Percentiles rank a stretch among this genome's conserved stretches.
phyloP scores from a whole-genome alignment of 2,797 vertebrate genomes.

The Enteromius trimaculatus region DNA sequence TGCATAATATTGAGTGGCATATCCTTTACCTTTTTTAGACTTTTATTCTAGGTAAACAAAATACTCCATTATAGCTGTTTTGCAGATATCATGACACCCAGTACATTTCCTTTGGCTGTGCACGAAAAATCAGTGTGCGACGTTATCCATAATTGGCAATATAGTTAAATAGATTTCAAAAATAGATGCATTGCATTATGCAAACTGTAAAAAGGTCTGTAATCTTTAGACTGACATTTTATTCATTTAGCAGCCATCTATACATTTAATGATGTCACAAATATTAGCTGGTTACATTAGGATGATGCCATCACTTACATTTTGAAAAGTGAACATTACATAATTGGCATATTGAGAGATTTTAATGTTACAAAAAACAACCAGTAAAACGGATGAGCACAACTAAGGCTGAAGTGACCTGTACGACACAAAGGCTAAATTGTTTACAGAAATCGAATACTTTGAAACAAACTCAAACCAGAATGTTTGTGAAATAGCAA shows the following conservation, averaged over 20 bases:
- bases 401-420: not conserved
- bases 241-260: not conserved
- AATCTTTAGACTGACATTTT: not conserved
- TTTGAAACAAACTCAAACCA: not conserved
- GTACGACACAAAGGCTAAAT: not conserved
- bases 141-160: not conserved
- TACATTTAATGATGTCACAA: not conserved
- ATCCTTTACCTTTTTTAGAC: not conserved
- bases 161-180: not conserved
- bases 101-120: not conserved
- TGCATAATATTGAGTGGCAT: not conserved
- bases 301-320: not conserved
- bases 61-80: not conserved
- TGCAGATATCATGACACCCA: not conserved
- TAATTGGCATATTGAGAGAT: not conserved
- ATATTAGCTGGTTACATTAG: not conserved
- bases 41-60: not conserved
- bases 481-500: not conserved
- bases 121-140: not conserved
- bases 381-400: not conserved
- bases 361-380: constrained; percentile 1
- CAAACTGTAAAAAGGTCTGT: not conserved
- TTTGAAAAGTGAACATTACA: not conserved
- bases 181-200: too few species aligned
- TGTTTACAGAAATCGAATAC: not conserved